phyloP scores from a whole-genome alignment of 2,113 vertebrate genomes.

The Etheostoma cragini region DNA sequence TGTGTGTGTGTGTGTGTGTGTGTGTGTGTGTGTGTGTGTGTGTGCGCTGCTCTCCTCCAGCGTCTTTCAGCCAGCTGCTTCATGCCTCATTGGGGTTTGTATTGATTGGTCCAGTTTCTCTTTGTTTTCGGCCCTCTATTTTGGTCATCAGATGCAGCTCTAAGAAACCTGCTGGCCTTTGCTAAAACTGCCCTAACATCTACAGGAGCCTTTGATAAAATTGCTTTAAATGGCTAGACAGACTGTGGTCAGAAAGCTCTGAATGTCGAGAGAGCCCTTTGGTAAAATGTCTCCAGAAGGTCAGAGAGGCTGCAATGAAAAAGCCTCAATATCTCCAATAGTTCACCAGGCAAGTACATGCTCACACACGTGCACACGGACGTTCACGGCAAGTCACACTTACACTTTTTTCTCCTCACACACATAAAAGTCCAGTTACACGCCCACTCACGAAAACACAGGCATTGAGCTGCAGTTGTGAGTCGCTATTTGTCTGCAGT shows the following conservation, averaged over 20 bases:
- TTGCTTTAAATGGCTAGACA: conserved; percentile 74
- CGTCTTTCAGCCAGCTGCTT: conserved; percentile 73
- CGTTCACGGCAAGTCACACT: background rate
- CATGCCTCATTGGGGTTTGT: conserved; percentile 81
- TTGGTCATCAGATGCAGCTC: conserved; percentile 70
- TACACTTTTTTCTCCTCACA: background rate
- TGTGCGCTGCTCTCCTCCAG: conserved; percentile 13
- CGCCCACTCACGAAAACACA: conserved; percentile 22
- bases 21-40: conserved; percentile 12
- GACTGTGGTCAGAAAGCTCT: conserved; percentile 54
- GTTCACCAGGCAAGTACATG: conserved; percentile 45
- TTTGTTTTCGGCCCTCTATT: conserved; percentile 80
- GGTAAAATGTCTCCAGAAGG: conserved; percentile 79
- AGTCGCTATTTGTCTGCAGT: conserved; percentile 46
- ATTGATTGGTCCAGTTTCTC: conserved; percentile 82
- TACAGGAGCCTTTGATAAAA: conserved; percentile 72
- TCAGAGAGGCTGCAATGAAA: conserved; percentile 67
- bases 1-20: background rate
- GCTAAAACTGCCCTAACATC: conserved; percentile 75
- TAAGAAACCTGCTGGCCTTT: conserved; percentile 78
- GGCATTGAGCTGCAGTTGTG: conserved; percentile 29
- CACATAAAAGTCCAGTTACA: conserved; percentile 3
- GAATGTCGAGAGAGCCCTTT: conserved; percentile 73
- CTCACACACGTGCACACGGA: conserved; percentile 2
- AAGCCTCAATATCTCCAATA: conserved; percentile 51